Base-by-base conservation (phyloP, 23 tunicate genomes). In the Ciona savignyi region DNA sequence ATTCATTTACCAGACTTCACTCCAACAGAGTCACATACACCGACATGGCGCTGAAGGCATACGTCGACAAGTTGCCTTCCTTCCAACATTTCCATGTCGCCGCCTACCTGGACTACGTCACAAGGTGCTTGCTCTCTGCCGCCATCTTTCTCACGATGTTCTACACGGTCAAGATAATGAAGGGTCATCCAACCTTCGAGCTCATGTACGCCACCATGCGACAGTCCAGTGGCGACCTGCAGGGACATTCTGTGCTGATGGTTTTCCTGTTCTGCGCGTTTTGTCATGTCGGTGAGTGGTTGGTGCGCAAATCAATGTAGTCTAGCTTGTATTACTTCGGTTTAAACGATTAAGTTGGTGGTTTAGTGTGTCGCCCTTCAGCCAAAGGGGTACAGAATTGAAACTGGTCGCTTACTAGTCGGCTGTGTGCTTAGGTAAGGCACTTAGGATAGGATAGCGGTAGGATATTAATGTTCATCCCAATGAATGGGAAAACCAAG, bases 241-340 rank as follows among this genome's bases (percentile, higher is more conserved):
- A 29, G 27, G 93, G 93, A 25, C 85, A 86, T 32, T 32, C 70
- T 2, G 20, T 75, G 33, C 74, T 66, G 73, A 22, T 86, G 62
- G 25, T 80, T 32, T 23, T 80, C 3, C 60, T 76, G 3, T 86
- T 32, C 49, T 11, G 69, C 2, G 93, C 85, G 25, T 86, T 86
- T 31, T 86, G 80, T 69, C 93, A 86, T 62, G 60, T 77, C 20
- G 93, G 93, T 79, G 62, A 78, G 80, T 65, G 23, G 20, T n/a
- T 65, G 69, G 21, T 51, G 67, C 3, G 27, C 67, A 25, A 63
- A 25, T 68, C 29, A 68, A 9, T 26, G 4, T 26, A n/a, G 20
- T n/a, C 23, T 15, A 9, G 25, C 23, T 21, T 15, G 9, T 9
- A n/a, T n/a, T 65, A 19, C 11, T 24, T 27, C 1, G 9, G 35